Evolutionary conservation across 2,113 vertebrate genomes (phyloP), one percentile per base, ranked within the genome.

Genomic region (Trichechus manatus): DNA sequence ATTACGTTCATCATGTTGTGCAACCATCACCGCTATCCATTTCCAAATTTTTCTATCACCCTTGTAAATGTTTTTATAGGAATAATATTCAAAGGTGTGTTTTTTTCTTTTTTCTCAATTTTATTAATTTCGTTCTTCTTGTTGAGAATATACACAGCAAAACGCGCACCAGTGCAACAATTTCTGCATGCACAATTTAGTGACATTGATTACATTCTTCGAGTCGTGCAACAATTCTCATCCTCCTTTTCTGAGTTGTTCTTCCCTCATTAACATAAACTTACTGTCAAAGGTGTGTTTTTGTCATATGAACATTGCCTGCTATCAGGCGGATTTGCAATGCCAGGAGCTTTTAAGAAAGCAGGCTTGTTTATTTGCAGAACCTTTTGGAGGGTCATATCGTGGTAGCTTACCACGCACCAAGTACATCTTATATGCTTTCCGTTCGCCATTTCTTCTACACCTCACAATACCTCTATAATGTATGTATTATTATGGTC

Each of bases 271-370:
- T 56, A 56, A 56, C 53, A 56, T 56, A 15, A 56, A 56, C 53
- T 56, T 11, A 15, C 53, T 56, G 53, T 56, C 53, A 56, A 56
- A 56, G 20, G 47, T 72, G 29, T 77, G 33, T 14, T 82, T 87
- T 88, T 68, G n/a, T 90, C 9, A 39, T 25, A 19, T 17, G 68
- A 95, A 72, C 31, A 8, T 7, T 53, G 74, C 6, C 36, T 79
- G 85, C 56, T 93, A 29, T 66, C 39, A 68, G 53, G 63, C 33
- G 92, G 36, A 61, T 84, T 70, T 87, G 27, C 53, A 74, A 74
- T 87, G 53, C 53, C 4, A 25, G 44, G 20, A 39, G 33, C 47
- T 89, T 96, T 90, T 61, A 8, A 27, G 84, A 94, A 94, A 93
- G 17, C 59, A 50, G 59, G 6, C 11, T 94, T 81, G 27, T 9